These are phyloP conservation scores for Helicoverpa zea DNA, from an alignment of 1,140 invertebrate genomes.

Conservation along the genomic window DNA sequence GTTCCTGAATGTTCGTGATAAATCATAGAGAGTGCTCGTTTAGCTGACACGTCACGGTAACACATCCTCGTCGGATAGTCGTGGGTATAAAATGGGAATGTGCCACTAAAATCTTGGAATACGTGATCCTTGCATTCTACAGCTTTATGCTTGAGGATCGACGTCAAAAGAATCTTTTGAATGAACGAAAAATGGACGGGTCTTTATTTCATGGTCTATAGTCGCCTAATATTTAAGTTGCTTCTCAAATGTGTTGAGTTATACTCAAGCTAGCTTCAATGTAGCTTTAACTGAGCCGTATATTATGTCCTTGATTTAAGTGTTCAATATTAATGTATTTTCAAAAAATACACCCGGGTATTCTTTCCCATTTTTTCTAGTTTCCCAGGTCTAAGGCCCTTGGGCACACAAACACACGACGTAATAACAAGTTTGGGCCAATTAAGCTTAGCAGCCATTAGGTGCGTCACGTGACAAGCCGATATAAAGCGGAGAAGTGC, in stretches of 20 bases:
- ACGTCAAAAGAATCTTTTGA: not conserved
- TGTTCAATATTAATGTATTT: too few species aligned
- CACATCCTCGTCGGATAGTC: not conserved
- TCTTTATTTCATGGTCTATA: too few species aligned
- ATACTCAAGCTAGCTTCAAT: too few species aligned
- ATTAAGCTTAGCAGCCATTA: not conserved
- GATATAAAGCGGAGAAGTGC: slow-evolving; percentile 42
- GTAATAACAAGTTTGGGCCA: not conserved
- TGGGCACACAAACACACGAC: too few species aligned
- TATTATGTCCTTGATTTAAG: too few species aligned
- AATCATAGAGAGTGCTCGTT: slow-evolving; percentile 4
- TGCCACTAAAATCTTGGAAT: not conserved
- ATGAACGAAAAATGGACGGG: too few species aligned
- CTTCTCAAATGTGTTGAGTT: too few species aligned
- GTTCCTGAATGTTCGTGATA: not conserved
- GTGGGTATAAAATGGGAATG: slow-evolving; percentile 10
- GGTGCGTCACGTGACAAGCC: slow-evolving; percentile 45
- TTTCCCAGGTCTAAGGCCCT: too few species aligned
- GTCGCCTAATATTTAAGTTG: too few species aligned
- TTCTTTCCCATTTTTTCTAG: too few species aligned
- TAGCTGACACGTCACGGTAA: slow-evolving; percentile 4
- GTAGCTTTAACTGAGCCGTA: too few species aligned
- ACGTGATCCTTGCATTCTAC: not conserved
- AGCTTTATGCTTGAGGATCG: not conserved
- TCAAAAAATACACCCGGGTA: too few species aligned